These are phyloP conservation scores for Crocidura indochinensis DNA, from an alignment of 2,797 vertebrate genomes.

Conservation along the genomic window DNA sequence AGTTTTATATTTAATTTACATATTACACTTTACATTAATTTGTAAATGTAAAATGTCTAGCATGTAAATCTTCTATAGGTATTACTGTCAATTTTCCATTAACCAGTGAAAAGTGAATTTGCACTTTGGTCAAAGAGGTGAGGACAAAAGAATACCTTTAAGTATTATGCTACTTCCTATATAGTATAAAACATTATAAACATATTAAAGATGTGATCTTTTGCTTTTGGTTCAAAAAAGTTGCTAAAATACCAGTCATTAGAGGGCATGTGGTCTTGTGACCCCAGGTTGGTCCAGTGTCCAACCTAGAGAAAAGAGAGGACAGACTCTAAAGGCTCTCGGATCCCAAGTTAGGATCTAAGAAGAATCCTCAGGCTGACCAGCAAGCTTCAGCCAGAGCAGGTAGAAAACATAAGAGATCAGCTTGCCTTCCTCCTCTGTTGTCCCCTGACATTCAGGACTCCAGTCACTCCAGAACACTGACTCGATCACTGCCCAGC, in stretches of 20 bases:
- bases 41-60: too few relatives aligned
- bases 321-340: neutral
- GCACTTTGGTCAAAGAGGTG: neutral
- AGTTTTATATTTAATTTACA: too few relatives aligned
- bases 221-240: neutral
- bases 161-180: neutral
- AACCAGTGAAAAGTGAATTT: neutral
- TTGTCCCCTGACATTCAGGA: constrained; percentile 76
- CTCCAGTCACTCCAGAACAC: constrained; percentile 91
- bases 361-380: neutral
- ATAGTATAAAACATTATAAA: neutral
- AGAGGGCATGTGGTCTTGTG: neutral
- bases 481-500: constrained; percentile 75
- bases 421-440: constrained; percentile 86
- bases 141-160: neutral
- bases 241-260: neutral
- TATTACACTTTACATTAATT: too few relatives aligned
- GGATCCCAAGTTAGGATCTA: neutral
- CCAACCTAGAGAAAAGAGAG: neutral
- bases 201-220: constrained; percentile 1
- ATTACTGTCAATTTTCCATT: neutral
- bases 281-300: neutral
- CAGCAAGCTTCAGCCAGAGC: neutral
- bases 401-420: neutral
- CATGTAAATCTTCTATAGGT: neutral